Base-by-base conservation (phyloP, 2,888 invertebrate species). In the Lamproptera curius region DNA sequence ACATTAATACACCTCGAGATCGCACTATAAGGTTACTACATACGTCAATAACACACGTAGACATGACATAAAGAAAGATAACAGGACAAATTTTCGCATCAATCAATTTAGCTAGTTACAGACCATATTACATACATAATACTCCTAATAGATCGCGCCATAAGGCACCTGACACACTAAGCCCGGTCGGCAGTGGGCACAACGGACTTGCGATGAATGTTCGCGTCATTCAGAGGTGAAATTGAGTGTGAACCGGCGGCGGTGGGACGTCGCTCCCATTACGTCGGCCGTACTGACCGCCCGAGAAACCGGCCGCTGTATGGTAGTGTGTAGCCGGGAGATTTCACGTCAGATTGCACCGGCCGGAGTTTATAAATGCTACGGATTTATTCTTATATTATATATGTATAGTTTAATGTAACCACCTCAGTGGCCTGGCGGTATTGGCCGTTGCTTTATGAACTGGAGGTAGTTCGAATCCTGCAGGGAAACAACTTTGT, bases 161-260 rank as follows among this genome's bases (percentile, higher is more conserved):
- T 63, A 65, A 68, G 66, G 70, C 79, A 84, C 82, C 79, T 82
- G 84, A 70, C 65, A 59, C 52, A 49, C 61, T 55, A 59, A 31
- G 54, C 47, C 46, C 44, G 42, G 47, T 45, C 28, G 39, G 34
- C 47, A 26, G 42, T 34, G 31, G 26, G 16, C 59, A 44, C 50
- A 40, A 52, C 55, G 57, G 61, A 67, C 69, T 70, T 67, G 70
- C 76, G 79, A 86, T 86, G 71, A 82, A 82, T 85, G 87, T 85
- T 80, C 76, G 83, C 77, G 86, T 86, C 87, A 82, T 76, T 87
- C 87, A 86, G 76, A 85, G 83, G 83, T 85, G 87, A 87, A 87
- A 87, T 87, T 86, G 85, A 83, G 82, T 87, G 87, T 85, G 85
- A 86, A 84, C 84, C 82, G 76, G 84, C 86, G 85, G 87, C 77